phyloP scores from a whole-genome alignment of 2,888 invertebrate genomes.

The Diachrysia chrysitis region DNA sequence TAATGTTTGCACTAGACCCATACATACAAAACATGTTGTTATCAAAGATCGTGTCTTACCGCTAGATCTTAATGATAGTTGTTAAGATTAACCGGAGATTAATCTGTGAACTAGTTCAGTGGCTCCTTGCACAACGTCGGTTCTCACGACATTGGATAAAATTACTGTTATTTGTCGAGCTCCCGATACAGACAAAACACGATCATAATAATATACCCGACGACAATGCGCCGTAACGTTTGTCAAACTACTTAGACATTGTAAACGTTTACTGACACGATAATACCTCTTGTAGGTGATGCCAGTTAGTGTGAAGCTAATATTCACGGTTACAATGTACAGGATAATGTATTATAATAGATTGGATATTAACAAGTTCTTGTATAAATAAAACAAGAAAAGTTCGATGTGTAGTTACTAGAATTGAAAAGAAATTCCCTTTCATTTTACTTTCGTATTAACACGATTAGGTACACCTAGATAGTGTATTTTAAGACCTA shows the following conservation, averaged over 20 bases:
- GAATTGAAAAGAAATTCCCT: neutral
- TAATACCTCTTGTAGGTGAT: conserved; percentile 37
- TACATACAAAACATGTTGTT: conserved; percentile 59
- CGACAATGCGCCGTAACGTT: conserved; percentile 54
- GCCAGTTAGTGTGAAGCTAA: conserved; percentile 36
- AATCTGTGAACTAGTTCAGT: conserved; percentile 85
- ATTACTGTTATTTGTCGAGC: conserved; percentile 79
- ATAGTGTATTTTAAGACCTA: no score
- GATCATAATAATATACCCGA: conserved; percentile 63
- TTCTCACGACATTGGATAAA: conserved; percentile 87
- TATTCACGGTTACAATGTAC: conserved; percentile 27
- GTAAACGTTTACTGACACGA: conserved; percentile 46
- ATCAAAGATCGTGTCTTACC: conserved; percentile 72
- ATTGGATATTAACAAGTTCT: no score
- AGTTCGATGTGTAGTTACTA: neutral
- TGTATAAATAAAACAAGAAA: neutral
- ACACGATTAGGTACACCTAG: no score
- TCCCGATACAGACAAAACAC: conserved; percentile 61
- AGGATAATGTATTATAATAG: no score
- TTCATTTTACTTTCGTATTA: no score
- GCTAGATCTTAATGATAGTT: conserved; percentile 78
- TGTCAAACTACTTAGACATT: conserved; percentile 49
- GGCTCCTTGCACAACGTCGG: conserved; percentile 76
- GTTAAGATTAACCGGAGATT: conserved; percentile 78
- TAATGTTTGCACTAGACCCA: conserved; percentile 22